Percentiles rank a stretch among this genome's conserved stretches.
phyloP scores from a whole-genome alignment of 2,888 invertebrate species.

The Sinelater perroti region DNA sequence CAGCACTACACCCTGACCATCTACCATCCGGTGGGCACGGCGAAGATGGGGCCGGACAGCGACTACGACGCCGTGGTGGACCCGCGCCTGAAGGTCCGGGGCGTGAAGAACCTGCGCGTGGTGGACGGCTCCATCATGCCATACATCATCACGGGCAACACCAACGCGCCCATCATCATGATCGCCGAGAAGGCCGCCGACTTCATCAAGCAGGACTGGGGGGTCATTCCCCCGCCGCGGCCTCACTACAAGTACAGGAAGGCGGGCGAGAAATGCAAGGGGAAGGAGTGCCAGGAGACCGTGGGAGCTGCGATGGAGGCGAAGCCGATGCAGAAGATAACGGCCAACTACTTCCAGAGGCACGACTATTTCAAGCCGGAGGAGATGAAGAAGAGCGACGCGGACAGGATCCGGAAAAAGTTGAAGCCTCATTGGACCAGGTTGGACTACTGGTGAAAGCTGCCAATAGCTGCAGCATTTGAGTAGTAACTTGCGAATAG shows the following conservation, averaged over 20 bases:
- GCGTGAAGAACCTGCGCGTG: conserved; percentile 71
- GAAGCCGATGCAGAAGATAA: background rate
- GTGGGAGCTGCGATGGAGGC: background rate
- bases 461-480: too few species aligned
- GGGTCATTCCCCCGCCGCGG: too few species aligned
- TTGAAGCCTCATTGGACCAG: conserved; percentile 36
- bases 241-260: too few species aligned
- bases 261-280: too few species aligned
- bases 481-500: too few species aligned
- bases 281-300: too few species aligned
- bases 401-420: conserved; percentile 11
- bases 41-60: conserved; percentile 77
- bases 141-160: conserved; percentile 79
- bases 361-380: background rate
- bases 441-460: conserved; percentile 42
- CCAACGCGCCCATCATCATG: conserved; percentile 85
- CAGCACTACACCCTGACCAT: conserved; percentile 80
- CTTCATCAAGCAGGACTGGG: conserved; percentile 81
- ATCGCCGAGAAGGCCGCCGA: conserved; percentile 85
- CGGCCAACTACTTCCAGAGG: too few species aligned
- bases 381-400: conserved; percentile 3
- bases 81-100: conserved; percentile 63
- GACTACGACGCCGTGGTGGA: conserved; percentile 75
- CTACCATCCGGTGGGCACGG: conserved; percentile 84
- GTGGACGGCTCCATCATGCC: conserved; percentile 89